Evolutionary conservation across 2,797 vertebrate species (phyloP).

Genomic region (Podargus strigoides): DNA sequence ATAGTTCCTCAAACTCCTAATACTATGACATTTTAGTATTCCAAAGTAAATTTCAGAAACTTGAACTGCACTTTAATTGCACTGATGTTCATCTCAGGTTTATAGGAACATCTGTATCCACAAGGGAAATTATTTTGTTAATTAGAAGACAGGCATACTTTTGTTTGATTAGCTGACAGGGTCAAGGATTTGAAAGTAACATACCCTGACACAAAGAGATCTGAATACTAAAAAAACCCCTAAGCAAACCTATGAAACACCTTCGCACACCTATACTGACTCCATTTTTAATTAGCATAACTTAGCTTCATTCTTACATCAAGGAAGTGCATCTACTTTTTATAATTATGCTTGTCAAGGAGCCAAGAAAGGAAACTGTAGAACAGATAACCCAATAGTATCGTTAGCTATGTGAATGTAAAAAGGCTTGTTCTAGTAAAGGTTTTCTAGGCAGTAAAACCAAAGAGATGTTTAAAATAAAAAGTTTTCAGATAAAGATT

Average conservation of each 20-base stretch:
- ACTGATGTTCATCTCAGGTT: conserved; percentile 38
- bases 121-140: conserved; percentile 55
- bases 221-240: background rate
- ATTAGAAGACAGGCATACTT: conserved; percentile 44
- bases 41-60: conserved; percentile 24
- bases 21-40: background rate
- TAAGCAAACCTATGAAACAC: background rate
- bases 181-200: conserved; percentile 35
- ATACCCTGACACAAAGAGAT: conserved; percentile 17
- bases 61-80: conserved; percentile 16
- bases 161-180: conserved; percentile 50
- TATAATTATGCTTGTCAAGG: background rate
- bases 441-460: background rate
- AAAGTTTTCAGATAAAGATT: background rate
- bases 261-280: background rate
- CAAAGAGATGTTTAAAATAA: background rate
- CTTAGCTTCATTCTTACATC: background rate
- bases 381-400: background rate
- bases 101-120: conserved; percentile 46
- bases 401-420: background rate
- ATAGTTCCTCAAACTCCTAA: conserved; percentile 20
- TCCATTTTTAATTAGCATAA: conserved; percentile 52
- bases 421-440: background rate
- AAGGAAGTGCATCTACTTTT: background rate
- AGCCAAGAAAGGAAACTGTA: background rate